Base-by-base conservation (phyloP, 2,797 vertebrate genomes). In the Hypotaenidia okinawae region DNA sequence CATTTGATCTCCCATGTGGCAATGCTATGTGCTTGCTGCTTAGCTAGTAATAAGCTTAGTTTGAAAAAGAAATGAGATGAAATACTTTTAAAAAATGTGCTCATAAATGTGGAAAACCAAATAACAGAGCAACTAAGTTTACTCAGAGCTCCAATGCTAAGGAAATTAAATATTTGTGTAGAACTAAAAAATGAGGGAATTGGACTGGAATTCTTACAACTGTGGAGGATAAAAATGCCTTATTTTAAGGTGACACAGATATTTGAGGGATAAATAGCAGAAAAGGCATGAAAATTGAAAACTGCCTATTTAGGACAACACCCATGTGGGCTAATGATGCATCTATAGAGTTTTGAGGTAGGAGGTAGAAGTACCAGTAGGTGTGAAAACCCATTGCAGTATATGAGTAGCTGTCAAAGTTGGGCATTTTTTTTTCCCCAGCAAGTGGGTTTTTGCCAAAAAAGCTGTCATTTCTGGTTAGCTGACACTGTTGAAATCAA, bases 1-100 rank as follows among this genome's bases (percentile, higher is more conserved):
- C 70, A 87, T 91, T 93, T 92, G 74, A 80, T 91, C 67, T 94
- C 72, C 59, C 85, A 93, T 49, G 10, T 72, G 74, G 77, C 74
- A 96, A 72, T 4, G 2, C 78, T 83, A 6, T 51, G 52, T 63
- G 37, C 72, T 78, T 79, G 30, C 90, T 93, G 80, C 58, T 86
- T 94, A 89, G 83, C 49, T 45, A 64, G 69, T 91, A 92, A 67
- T 63, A 62, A 93, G 87, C 52, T 94, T 93, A 80, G 85, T 41
- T 81, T 96, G 95, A 93, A 90, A 89, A 93, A 93, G 83, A 82
- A 96, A 90, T 89, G 41, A 70, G 61, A 68, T 90, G 0, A 92
- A 94, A 93, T 84, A 55, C 51, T 90, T 95, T 7, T 6, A 5
- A 95, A 91, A 92, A 95, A 90, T 78, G 59, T 22, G 43, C 32